A percentile compares a stretch with the other conserved stretches of the same genome.
Evolutionary conservation across 2,113 vertebrate species (phyloP).

Genomic region (Cisticola juncidis): DNA sequence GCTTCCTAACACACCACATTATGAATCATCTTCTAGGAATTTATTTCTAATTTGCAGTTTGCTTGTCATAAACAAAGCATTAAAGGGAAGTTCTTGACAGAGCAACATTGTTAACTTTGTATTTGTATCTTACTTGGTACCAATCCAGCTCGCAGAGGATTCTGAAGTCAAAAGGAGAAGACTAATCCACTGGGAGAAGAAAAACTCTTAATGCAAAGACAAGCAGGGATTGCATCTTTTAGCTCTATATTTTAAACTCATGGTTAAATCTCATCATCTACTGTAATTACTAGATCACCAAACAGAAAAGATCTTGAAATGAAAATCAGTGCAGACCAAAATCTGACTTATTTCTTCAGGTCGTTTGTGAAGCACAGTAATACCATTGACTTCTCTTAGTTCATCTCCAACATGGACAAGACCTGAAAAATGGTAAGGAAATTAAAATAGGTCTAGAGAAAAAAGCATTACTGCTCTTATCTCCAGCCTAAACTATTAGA

Average conservation of each 20-base stretch:
- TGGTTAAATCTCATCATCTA: neutral
- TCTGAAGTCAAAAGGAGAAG: constrained; percentile 23
- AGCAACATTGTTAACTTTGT: neutral
- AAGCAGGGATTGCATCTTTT: neutral
- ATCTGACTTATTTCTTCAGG: constrained; percentile 97
- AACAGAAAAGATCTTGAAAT: neutral
- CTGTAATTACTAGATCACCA: neutral
- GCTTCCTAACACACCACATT: neutral
- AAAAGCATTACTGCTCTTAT: neutral
- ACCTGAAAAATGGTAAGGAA: constrained; percentile 73
- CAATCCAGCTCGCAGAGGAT: neutral
- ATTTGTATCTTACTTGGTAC: neutral
- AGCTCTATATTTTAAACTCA: neutral
- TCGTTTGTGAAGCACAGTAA: constrained; percentile 87
- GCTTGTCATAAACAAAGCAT: neutral
- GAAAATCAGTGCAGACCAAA: constrained; percentile 78
- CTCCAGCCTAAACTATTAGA: neutral
- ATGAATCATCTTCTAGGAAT: neutral
- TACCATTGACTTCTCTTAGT: constrained; percentile 92
- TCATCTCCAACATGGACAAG: constrained; percentile 94
- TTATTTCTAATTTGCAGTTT: neutral
- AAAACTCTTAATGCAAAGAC: neutral
- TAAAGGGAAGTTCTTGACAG: neutral
- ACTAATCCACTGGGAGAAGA: constrained; percentile 4
- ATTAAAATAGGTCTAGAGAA: neutral